phyloP scores from a whole-genome alignment of 2,888 invertebrate genomes.

The Sinelater perroti region DNA sequence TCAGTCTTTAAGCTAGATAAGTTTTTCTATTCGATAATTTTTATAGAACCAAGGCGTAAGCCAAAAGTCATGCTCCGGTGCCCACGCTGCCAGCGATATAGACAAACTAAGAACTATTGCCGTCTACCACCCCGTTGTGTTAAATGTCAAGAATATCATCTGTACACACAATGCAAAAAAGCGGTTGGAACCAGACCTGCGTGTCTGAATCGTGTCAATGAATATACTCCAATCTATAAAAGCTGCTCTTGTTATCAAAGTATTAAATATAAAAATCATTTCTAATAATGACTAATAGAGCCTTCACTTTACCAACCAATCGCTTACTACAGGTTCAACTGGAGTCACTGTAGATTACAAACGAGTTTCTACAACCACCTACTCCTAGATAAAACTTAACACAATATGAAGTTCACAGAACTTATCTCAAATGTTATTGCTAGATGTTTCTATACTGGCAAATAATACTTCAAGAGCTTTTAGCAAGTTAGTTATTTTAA shows the following conservation, averaged over 20 bases:
- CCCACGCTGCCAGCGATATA: too few species aligned
- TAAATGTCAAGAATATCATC: neutral
- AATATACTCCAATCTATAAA: neutral
- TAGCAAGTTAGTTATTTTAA: neutral
- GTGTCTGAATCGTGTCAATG: neutral
- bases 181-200: too few species aligned
- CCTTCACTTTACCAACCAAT: neutral
- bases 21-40: neutral
- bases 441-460: neutral
- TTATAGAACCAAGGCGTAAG: neutral
- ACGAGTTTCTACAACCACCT: too few species aligned
- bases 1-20: neutral
- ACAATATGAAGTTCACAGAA: too few species aligned
- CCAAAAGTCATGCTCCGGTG: neutral
- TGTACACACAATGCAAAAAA: neutral
- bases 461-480: neutral
- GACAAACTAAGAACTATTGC: neutral
- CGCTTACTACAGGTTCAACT: neutral
- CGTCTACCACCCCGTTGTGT: neutral
- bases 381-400: too few species aligned
- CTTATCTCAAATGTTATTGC: neutral
- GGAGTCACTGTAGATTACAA: neutral
- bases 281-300: neutral
- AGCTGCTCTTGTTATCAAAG: neutral
- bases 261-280: neutral